A percentile compares a stretch with the other conserved stretches of the same genome.
These are phyloP conservation scores for Drosophila mimetica DNA, from an alignment of 2,888 invertebrate genomes.

Conservation along the genomic window DNA sequence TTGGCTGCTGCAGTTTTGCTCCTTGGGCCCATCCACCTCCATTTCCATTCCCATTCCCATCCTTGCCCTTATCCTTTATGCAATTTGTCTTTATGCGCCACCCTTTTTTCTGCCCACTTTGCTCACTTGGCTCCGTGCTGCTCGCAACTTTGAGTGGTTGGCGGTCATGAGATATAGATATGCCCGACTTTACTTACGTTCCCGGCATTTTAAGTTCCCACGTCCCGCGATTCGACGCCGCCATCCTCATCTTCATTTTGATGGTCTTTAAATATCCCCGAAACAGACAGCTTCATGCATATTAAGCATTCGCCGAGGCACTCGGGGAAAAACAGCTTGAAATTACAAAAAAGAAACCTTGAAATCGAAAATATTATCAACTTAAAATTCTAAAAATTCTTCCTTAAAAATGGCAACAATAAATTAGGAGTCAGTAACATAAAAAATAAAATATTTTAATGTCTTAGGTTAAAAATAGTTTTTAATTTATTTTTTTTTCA, in stretches of 20 bases:
- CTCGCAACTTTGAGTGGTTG: constrained; percentile 42
- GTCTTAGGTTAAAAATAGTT: too few relatives aligned
- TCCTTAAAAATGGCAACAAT: too few relatives aligned
- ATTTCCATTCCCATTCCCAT: background rate
- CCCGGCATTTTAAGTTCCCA: constrained; percentile 41
- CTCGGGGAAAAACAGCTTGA: background rate
- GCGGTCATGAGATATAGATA: constrained; percentile 50
- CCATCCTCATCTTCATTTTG: constrained; percentile 31
- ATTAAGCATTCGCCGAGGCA: constrained; percentile 24
- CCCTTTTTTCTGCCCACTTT: constrained; percentile 36
- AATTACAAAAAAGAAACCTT: background rate
- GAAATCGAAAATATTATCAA: background rate
- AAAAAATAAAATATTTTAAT: too few relatives aligned
- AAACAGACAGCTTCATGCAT: constrained; percentile 42
- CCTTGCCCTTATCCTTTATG: constrained; percentile 47
- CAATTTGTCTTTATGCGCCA: constrained; percentile 55
- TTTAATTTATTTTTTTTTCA: too few relatives aligned
- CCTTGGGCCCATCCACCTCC: constrained; percentile 10
- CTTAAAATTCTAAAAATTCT: too few relatives aligned
- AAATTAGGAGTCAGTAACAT: too few relatives aligned
- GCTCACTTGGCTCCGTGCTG: constrained; percentile 36
- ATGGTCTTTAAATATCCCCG: constrained; percentile 48
- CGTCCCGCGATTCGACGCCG: constrained; percentile 3
- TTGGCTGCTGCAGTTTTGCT: constrained; percentile 39
- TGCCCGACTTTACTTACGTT: constrained; percentile 42